Conservation (phyloP, 2,888 invertebrate species). For the Venustoraphidia nigricollis region DNA sequence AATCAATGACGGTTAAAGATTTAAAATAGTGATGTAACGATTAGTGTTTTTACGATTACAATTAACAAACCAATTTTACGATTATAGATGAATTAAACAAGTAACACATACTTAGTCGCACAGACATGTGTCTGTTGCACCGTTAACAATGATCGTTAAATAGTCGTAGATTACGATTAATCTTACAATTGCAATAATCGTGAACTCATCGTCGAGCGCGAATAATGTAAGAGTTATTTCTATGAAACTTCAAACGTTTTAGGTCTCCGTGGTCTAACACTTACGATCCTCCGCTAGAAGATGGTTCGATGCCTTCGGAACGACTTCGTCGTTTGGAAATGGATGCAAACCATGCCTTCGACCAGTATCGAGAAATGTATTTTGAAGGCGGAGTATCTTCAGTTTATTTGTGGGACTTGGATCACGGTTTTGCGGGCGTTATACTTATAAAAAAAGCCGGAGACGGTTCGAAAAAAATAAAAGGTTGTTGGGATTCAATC, state of each 20-base stretch:
- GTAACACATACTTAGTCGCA: too few species aligned
- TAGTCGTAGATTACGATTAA: too few species aligned
- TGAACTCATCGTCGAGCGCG: too few species aligned
- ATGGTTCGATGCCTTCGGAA: constrained; percentile 97
- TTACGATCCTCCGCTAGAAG: constrained; percentile 94
- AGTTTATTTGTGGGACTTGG: constrained; percentile 98
- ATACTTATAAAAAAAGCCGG: constrained; percentile 98
- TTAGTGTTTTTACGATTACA: too few species aligned
- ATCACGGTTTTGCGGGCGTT: constrained; percentile 96
- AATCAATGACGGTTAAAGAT: too few species aligned
- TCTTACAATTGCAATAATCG: too few species aligned
- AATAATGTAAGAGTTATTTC: too few species aligned
- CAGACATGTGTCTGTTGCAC: too few species aligned
- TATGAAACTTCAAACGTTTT: constrained; percentile 7
- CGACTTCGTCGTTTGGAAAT: constrained; percentile 87
- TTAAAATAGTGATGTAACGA: too few species aligned
- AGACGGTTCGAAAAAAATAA: constrained; percentile 91
- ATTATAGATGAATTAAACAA: too few species aligned
- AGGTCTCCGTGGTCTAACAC: constrained; percentile 98
- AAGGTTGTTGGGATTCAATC: constrained; percentile 95
- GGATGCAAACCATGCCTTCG: constrained; percentile 97
- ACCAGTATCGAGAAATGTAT: constrained; percentile 97
- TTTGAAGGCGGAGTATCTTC: constrained; percentile 99
- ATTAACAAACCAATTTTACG: too few species aligned
- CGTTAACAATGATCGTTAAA: too few species aligned